These are phyloP conservation scores for Pollenia griseotomentosa DNA, from an alignment of 2,888 invertebrate species.

Conservation along the genomic window DNA sequence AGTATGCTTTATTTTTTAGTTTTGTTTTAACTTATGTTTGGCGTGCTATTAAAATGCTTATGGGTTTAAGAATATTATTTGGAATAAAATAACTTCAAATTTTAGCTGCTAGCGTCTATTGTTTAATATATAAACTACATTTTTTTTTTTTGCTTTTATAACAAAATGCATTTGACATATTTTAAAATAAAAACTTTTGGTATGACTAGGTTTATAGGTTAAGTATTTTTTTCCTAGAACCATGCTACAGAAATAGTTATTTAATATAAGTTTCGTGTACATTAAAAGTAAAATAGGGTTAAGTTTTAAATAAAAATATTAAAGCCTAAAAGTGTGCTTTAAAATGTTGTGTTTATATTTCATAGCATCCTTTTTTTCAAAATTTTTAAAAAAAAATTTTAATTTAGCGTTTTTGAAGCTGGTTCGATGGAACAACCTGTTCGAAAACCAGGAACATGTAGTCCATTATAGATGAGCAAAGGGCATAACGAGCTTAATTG, in stretches of 20 bases:
- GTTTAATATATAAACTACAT: neutral
- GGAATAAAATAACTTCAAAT: neutral
- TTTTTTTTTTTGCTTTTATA: neutral
- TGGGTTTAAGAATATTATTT: constrained; percentile 2
- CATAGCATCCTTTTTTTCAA: too few relatives aligned
- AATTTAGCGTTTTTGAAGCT: too few relatives aligned
- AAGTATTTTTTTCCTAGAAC: neutral
- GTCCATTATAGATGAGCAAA: too few relatives aligned
- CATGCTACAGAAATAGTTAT: neutral
- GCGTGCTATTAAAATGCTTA: neutral
- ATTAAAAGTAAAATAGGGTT: neutral
- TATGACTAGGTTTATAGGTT: constrained; percentile 12
- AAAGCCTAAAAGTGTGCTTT: too few relatives aligned
- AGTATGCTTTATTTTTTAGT: neutral
- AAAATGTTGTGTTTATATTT: too few relatives aligned
- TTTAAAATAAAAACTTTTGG: neutral
- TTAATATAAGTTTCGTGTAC: neutral
- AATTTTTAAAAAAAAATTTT: too few relatives aligned
- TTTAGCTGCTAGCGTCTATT: neutral
- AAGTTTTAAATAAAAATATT: too few relatives aligned
- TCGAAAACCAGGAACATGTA: too few relatives aligned
- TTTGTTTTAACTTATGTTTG: neutral
- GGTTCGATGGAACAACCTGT: too few relatives aligned
- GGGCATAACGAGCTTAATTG: too few relatives aligned
- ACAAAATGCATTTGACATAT: neutral